phyloP scores from a whole-genome alignment of 92 coral and sea anemone species.

The Epizoanthus stellaris region DNA sequence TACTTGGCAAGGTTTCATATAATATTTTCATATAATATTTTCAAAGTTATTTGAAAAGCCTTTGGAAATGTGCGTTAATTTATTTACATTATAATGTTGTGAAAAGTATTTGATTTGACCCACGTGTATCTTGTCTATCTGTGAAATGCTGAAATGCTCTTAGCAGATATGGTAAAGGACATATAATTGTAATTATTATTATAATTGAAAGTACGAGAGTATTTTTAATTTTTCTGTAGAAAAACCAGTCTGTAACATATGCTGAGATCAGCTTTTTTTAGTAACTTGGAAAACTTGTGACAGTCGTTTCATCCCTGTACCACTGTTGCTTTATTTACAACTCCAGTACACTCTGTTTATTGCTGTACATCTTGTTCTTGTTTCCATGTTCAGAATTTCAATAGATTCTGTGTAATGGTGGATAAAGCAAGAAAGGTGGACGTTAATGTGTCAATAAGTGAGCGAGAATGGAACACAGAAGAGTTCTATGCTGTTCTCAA shows the following conservation, averaged over 20 bases:
- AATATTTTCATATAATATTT: too few relatives aligned
- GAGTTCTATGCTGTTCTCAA: conserved; percentile 81
- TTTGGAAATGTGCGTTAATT: too few relatives aligned
- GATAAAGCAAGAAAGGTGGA: conserved; percentile 83
- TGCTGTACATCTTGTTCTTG: neutral
- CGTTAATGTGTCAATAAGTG: conserved; percentile 78
- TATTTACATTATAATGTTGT: too few relatives aligned
- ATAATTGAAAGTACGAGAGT: neutral
- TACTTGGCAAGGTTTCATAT: too few relatives aligned
- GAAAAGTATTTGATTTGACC: too few relatives aligned
- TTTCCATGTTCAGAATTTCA: conserved; percentile 63
- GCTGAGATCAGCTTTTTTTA: too few relatives aligned
- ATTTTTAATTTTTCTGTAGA: neutral
- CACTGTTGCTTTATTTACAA: neutral
- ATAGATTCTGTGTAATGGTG: conserved; percentile 82
- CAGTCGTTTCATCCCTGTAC: too few relatives aligned
- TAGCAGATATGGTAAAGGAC: neutral
- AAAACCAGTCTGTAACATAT: too few relatives aligned
- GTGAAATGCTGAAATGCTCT: neutral
- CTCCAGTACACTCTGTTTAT: neutral
- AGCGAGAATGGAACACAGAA: conserved; percentile 89
- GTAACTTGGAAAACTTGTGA: too few relatives aligned
- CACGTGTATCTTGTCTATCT: neutral
- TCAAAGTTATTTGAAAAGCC: too few relatives aligned
- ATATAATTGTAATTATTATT: neutral